phyloP scores from a whole-genome alignment of 2,113 vertebrate genomes.

The Microcebus ravelobensis region DNA sequence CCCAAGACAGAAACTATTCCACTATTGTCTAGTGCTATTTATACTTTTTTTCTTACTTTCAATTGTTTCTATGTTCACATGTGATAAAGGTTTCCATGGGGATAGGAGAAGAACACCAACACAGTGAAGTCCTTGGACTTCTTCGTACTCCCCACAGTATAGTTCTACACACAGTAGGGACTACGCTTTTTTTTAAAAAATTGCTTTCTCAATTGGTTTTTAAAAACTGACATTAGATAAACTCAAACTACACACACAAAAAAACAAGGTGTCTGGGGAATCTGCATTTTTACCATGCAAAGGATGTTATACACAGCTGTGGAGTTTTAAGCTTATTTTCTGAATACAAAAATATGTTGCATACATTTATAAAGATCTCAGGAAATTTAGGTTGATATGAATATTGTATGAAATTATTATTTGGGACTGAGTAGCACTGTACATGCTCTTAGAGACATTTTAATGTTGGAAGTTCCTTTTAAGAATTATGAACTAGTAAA shows the following conservation, averaged over 20 bases:
- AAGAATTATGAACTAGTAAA: constrained; percentile 65
- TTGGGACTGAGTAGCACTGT: not conserved
- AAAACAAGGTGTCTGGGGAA: not conserved
- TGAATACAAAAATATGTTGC: not conserved
- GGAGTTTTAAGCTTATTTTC: constrained; percentile 45
- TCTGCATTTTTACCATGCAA: not conserved
- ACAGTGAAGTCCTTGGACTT: too few relatives aligned
- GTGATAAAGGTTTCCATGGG: not conserved
- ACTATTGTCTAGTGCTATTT: not conserved
- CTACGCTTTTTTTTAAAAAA: not conserved
- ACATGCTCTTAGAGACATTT: constrained; percentile 38
- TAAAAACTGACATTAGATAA: not conserved
- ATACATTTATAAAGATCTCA: constrained; percentile 34
- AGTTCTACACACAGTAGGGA: not conserved
- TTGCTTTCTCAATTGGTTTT: not conserved
- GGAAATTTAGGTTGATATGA: constrained; percentile 52
- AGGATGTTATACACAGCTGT: not conserved
- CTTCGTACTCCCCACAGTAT: fast-evolving
- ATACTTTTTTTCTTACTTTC: not conserved
- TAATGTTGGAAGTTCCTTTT: constrained; percentile 50
- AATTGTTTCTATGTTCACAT: not conserved
- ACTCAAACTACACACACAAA: not conserved
- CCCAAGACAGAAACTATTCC: not conserved
- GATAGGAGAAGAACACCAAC: not conserved
- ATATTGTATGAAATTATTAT: constrained; percentile 63